Evolutionary conservation across 2,797 vertebrate species (phyloP).

Genomic region (Paedocypris micromegethes): DNA sequence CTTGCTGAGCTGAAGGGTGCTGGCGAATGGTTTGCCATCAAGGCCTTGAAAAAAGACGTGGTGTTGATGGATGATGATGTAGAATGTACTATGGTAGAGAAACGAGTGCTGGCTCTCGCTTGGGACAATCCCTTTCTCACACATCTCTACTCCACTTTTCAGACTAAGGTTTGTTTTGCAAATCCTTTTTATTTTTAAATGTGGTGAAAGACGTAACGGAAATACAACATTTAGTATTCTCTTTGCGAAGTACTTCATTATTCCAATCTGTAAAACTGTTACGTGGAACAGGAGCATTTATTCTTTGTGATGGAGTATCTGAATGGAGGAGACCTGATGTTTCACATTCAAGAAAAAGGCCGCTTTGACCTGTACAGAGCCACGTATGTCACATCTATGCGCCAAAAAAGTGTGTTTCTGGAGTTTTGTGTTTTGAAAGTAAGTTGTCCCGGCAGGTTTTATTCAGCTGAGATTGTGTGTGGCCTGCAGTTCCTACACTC

Average conservation of each 20-base stretch:
- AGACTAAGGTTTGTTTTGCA: conserved; percentile 79
- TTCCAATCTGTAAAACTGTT: conserved; percentile 1
- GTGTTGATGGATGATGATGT: conserved; percentile 96
- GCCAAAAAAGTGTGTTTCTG: background rate
- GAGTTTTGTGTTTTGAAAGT: conserved; percentile 24
- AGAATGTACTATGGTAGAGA: conserved; percentile 98
- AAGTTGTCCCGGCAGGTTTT: conserved; percentile 75
- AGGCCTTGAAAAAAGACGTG: conserved; percentile 95
- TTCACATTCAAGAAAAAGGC: conserved; percentile 97
- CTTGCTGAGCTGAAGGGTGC: conserved; percentile 87
- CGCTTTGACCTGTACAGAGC: conserved; percentile 90
- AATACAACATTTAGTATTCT: too few relatives aligned
- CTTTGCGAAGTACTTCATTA: background rate
- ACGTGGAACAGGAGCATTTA: conserved; percentile 82
- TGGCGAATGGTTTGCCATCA: conserved; percentile 89
- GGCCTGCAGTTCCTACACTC: conserved; percentile 94
- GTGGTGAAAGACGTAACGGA: background rate
- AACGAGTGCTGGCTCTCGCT: conserved; percentile 89
- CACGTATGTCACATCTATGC: conserved; percentile 70
- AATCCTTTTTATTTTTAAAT: background rate
- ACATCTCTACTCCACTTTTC: conserved; percentile 92
- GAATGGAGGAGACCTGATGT: conserved; percentile 97
- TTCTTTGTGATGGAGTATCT: conserved; percentile 99
- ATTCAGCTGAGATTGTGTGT: conserved; percentile 91
- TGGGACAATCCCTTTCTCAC: conserved; percentile 98